phyloP scores from a whole-genome alignment of 2,888 invertebrate genomes.

The Caenorhabditis sp. region DNA sequence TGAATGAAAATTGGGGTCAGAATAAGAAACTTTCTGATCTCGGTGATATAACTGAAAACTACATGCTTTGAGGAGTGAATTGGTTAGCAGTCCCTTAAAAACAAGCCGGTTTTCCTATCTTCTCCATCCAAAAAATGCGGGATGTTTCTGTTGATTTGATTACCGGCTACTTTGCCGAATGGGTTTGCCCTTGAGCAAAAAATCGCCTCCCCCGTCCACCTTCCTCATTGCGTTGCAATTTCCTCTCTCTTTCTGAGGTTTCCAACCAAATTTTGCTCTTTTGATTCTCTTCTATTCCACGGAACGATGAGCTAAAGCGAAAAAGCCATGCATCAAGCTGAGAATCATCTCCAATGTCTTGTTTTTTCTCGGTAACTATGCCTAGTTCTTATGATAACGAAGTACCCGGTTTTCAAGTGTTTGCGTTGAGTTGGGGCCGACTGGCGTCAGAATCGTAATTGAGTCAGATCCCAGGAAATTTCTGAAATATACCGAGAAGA shows the following conservation, averaged over 20 bases:
- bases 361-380: neutral
- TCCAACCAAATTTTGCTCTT: neutral
- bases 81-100: no score
- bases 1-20: no score
- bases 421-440: conserved; percentile 29
- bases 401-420: conserved; percentile 50
- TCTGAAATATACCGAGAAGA: conserved; percentile 61
- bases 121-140: conserved; percentile 4
- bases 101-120: neutral
- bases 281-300: no score
- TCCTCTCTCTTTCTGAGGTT: neutral
- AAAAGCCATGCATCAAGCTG: no score
- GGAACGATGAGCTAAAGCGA: no score
- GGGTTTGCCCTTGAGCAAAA: conserved; percentile 50
- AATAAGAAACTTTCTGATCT: no score
- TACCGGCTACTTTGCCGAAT: conserved; percentile 26
- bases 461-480: conserved; percentile 43
- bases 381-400: conserved; percentile 23
- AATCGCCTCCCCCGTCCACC: conserved; percentile 23
- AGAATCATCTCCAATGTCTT: no score
- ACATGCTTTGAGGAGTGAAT: no score
- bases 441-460: conserved; percentile 47
- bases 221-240: conserved; percentile 10
- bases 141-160: conserved; percentile 34
- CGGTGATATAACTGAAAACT: conserved; percentile 6